Evolutionary conservation across 1,140 invertebrate species (phyloP), one percentile per base, ranked within the genome.

Genomic region (Apis florea): DNA sequence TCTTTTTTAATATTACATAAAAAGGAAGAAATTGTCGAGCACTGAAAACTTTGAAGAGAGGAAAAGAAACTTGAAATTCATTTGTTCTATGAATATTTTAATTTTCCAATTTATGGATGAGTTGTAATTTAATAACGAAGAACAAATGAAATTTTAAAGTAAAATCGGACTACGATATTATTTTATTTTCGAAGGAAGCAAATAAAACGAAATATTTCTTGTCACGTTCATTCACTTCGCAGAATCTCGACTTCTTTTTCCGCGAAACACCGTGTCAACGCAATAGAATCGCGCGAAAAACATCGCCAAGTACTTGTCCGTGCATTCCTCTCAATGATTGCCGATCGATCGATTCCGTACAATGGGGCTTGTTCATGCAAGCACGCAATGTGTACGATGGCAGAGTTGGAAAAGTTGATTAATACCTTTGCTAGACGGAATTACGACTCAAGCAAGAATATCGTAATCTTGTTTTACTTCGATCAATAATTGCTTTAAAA

Each of bases 241-340:
- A 4, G 54, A 79, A 53, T 8, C 40, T 53, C 58, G 15, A 54
- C 58, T 72, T n/a, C 47, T 17, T 24, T 59, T 40, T 24, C 40
- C 58, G n/a, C 11, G 49, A 40, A 69, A 68, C 54, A 24, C 2
- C 47, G 69, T 63, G 58, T 75, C 59, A 54, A 72, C 26, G 67
- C 54, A 69, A 40, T 53, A 40, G n/a, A 79, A 59, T 63, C 49
- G 59, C 31, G 61, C 56, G 64, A 80, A 74, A 80, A 74, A 58
- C 59, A 49, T 74, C 24, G 51, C 49, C 26, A 9, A 72, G 26
- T 61, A 72, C 61, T 80, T 58, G 56, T 74, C 40, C 79, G 79
- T 80, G 61, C 79, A 51, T 80, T 80, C 63, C 71, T 58, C 61
- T 74, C 71, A 63, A 74, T 80, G 79, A 74, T 80, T 74, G 70